These are phyloP conservation scores for Petaurus breviceps DNA, from an alignment of 2,113 vertebrate species.

Conservation along the genomic window DNA sequence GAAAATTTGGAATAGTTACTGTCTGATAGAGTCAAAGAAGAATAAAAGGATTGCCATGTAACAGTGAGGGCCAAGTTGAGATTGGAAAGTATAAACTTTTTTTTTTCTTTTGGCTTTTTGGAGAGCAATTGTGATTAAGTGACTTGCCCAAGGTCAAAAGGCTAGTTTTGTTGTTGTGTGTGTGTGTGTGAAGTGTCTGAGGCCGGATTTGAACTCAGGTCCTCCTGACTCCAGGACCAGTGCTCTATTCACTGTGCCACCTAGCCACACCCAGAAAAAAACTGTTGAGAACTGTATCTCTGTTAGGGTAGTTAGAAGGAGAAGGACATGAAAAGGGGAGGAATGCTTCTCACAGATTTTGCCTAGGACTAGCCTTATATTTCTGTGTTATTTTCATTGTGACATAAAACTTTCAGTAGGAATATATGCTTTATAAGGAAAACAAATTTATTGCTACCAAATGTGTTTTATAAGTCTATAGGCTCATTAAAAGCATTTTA, in stretches of 20 bases:
- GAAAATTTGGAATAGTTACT: neutral
- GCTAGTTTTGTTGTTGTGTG: too few species aligned
- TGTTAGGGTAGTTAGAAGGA: too few species aligned
- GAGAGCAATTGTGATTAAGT: too few species aligned
- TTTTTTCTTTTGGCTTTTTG: too few species aligned
- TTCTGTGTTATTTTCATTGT: neutral
- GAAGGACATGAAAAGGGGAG: neutral
- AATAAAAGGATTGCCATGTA: neutral
- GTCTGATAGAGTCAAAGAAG: neutral
- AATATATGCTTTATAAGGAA: constrained; percentile 37
- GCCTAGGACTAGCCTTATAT: neutral
- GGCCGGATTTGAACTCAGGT: too few species aligned
- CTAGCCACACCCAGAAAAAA: too few species aligned
- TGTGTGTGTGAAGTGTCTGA: too few species aligned
- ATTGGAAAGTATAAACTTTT: too few species aligned
- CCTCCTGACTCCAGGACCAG: too few species aligned
- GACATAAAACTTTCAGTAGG: constrained; percentile 22
- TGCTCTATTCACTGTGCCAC: too few species aligned
- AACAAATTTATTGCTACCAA: constrained; percentile 29
- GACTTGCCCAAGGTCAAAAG: too few species aligned
- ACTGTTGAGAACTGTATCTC: too few species aligned
- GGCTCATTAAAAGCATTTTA: constrained; percentile 12
- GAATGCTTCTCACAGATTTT: constrained; percentile 25
- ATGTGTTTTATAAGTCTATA: constrained; percentile 44
- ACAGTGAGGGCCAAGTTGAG: neutral